Conservation (phyloP, 2,113 vertebrate species). For the Alosa alosa region DNA sequence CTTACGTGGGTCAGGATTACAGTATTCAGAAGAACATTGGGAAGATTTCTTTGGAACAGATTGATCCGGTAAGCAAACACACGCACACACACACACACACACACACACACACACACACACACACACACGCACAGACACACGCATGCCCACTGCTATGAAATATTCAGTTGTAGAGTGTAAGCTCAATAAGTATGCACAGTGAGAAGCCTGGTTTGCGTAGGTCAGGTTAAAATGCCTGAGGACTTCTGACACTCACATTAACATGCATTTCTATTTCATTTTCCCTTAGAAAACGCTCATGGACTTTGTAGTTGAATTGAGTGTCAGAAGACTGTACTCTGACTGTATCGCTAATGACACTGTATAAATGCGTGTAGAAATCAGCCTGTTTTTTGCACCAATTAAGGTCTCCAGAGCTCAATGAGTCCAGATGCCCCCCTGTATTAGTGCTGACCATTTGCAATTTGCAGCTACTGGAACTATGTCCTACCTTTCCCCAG, state of each 20-base stretch:
- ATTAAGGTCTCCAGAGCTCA: neutral
- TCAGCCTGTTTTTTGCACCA: neutral
- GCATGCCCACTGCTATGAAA: neutral
- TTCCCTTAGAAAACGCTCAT: neutral
- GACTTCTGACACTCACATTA: neutral
- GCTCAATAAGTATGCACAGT: neutral
- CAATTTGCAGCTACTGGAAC: neutral
- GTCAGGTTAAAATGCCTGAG: neutral
- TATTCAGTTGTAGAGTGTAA: neutral
- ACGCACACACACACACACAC: neutral
- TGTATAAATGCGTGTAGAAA: neutral
- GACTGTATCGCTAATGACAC: neutral
- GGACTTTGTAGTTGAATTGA: neutral
- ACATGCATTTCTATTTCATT: neutral
- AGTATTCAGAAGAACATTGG: slow-evolving; percentile 83
- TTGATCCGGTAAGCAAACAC: slow-evolving; percentile 83
- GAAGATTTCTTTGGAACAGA: slow-evolving; percentile 92
- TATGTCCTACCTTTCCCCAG: neutral
- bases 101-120: neutral
- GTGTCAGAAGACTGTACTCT: neutral
- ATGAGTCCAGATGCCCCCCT: no score
- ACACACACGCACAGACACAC: neutral
- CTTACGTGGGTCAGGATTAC: slow-evolving; percentile 94
- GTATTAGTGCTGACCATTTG: neutral
- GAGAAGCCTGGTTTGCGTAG: neutral